phyloP scores from a whole-genome alignment of 2,888 invertebrate genomes.

The Desoria tigrina region DNA sequence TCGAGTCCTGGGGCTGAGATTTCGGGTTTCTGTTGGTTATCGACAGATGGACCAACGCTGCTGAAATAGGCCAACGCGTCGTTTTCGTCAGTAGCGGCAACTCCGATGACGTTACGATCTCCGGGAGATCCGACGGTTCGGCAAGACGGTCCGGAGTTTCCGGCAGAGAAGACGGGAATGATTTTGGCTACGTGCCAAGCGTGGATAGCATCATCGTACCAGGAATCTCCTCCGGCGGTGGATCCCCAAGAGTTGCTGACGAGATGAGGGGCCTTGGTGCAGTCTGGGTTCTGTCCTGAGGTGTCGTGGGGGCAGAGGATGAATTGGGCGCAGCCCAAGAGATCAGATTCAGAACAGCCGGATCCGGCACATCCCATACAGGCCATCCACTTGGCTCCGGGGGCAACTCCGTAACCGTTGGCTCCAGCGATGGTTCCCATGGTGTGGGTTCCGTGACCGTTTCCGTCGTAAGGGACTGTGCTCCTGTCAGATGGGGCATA shows the following conservation, averaged over 20 bases:
- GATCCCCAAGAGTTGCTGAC: slow-evolving; percentile 13
- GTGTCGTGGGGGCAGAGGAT: slow-evolving; percentile 14
- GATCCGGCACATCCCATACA: slow-evolving; percentile 16
- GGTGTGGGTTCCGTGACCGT: slow-evolving; percentile 18
- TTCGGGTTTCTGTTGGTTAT: slow-evolving; percentile 27
- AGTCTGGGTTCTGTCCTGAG: background rate
- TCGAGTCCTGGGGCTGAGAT: slow-evolving; percentile 28
- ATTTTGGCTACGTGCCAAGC: slow-evolving; percentile 27
- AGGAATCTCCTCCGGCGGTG: slow-evolving; percentile 20
- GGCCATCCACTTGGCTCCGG: slow-evolving; percentile 23
- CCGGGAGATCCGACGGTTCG: slow-evolving; percentile 2
- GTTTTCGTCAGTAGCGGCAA: slow-evolving; percentile 14
- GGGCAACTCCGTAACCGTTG: slow-evolving; percentile 25
- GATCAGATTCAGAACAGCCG: slow-evolving; percentile 18
- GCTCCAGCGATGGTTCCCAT: slow-evolving; percentile 31
- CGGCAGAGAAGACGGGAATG: slow-evolving; percentile 29
- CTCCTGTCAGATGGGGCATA: background rate
- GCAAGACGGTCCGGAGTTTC: slow-evolving; percentile 15
- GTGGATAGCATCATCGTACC: slow-evolving; percentile 25
- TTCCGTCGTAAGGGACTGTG: background rate
- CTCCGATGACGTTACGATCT: slow-evolving; percentile 30
- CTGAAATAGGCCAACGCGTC: slow-evolving; percentile 24
- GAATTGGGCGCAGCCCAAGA: slow-evolving; percentile 27
- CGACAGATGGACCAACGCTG: slow-evolving; percentile 25
- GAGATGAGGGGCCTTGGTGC: slow-evolving; percentile 16